A percentile compares a stretch with the other conserved stretches of the same genome.
Conservation (phyloP, 2,113 vertebrate genomes). For the Coracopsis vasa region DNA sequence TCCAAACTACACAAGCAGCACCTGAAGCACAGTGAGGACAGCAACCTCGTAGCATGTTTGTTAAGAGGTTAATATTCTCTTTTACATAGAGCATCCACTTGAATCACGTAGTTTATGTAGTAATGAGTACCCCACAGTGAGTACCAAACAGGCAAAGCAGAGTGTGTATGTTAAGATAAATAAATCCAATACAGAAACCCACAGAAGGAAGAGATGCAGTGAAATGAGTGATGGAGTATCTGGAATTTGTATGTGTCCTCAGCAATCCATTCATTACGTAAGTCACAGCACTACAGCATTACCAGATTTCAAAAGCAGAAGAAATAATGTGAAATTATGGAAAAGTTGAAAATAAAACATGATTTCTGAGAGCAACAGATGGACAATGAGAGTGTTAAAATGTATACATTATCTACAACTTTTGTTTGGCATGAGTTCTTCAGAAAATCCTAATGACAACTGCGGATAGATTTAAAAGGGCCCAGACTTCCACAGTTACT, state of each 20-base stretch:
- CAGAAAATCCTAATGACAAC: conserved; percentile 21
- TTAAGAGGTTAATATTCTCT: not conserved
- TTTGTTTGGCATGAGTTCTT: not conserved
- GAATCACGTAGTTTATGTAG: not conserved
- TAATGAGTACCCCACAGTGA: not conserved
- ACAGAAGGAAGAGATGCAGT: not conserved
- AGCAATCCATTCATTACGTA: not conserved
- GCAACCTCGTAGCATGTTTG: not conserved
- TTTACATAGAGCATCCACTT: not conserved
- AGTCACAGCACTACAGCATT: not conserved
- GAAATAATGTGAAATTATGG: not conserved
- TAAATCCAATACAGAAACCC: not conserved
- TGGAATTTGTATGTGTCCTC: not conserved
- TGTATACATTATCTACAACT: not conserved
- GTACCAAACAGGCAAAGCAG: not conserved
- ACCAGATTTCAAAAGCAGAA: not conserved
- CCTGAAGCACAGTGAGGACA: not conserved
- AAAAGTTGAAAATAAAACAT: not conserved
- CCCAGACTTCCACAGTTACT: not conserved
- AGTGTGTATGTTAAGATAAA: not conserved
- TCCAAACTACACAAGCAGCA: not conserved
- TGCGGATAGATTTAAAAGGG: not conserved
- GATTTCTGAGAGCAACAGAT: conserved; percentile 2
- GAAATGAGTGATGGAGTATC: not conserved
- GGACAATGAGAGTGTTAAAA: not conserved